These are phyloP conservation scores for Anseranas semipalmata DNA, from an alignment of 2,113 vertebrate genomes.

Conservation along the genomic window DNA sequence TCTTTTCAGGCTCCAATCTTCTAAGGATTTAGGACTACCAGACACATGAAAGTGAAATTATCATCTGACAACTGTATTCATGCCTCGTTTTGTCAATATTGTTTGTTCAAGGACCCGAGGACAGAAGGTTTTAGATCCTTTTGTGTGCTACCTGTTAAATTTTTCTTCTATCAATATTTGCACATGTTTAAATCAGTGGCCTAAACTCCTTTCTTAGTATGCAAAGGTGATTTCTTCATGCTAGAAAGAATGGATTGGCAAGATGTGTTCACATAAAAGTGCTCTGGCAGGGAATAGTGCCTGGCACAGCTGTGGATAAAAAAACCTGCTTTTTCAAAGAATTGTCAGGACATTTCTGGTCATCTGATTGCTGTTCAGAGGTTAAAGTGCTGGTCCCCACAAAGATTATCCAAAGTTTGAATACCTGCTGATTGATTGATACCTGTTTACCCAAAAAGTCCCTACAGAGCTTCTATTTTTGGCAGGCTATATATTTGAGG, in stretches of 20 bases:
- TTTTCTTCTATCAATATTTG: background rate
- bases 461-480: slow-evolving; percentile 19
- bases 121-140: background rate
- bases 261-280: background rate
- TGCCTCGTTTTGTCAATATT: background rate
- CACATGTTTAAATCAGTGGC: background rate
- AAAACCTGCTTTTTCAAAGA: background rate
- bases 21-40: background rate
- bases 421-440: slow-evolving; percentile 1
- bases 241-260: background rate
- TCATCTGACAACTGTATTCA: background rate
- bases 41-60: background rate
- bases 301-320: background rate
- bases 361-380: slow-evolving; percentile 32
- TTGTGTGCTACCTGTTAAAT: background rate
- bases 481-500: background rate
- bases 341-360: slow-evolving; percentile 20
- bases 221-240: background rate
- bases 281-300: slow-evolving; percentile 3
- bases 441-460: background rate
- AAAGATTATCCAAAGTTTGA: slow-evolving; percentile 50
- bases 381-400: slow-evolving; percentile 22
- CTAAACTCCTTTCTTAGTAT: background rate
- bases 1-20: background rate
- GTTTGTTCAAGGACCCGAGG: background rate